These are phyloP conservation scores for Sprattus sprattus DNA, from an alignment of 2,113 vertebrate species.

Conservation along the genomic window DNA sequence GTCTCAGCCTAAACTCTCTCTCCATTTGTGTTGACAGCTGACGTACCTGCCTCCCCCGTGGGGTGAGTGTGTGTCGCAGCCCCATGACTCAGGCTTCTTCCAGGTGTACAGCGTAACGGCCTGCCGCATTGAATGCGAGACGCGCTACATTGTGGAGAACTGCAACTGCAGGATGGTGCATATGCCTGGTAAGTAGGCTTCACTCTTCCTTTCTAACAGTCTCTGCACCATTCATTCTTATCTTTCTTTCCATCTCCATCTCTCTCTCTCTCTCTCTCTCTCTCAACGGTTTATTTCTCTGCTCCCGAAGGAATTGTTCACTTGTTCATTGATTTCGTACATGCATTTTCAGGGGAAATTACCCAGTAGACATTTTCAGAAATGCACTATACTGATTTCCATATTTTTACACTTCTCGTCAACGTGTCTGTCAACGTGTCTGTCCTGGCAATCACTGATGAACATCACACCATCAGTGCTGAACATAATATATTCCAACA, in stretches of 20 bases:
- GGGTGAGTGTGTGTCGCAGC: conserved; percentile 91
- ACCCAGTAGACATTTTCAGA: neutral
- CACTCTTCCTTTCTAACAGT: neutral
- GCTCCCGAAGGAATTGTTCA: neutral
- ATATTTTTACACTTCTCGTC: neutral
- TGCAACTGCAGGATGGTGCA: conserved; percentile 99
- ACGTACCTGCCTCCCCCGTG: conserved; percentile 95
- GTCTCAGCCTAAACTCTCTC: neutral
- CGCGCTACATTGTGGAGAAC: conserved; percentile 97
- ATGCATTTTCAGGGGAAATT: neutral
- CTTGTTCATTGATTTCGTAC: neutral
- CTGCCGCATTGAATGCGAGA: conserved; percentile 97
- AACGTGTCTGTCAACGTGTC: neutral
- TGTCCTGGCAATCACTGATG: neutral
- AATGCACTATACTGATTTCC: neutral
- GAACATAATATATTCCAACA: neutral
- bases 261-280: neutral
- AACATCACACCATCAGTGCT: neutral
- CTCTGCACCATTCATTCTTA: neutral
- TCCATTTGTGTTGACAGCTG: conserved; percentile 74
- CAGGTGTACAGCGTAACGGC: conserved; percentile 94
- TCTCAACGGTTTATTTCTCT: neutral
- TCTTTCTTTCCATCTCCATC: neutral
- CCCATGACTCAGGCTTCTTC: conserved; percentile 91
- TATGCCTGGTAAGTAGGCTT: conserved; percentile 83